Evolutionary conservation across 2,113 vertebrate genomes (phyloP).

Genomic region (Aegithalos caudatus): DNA sequence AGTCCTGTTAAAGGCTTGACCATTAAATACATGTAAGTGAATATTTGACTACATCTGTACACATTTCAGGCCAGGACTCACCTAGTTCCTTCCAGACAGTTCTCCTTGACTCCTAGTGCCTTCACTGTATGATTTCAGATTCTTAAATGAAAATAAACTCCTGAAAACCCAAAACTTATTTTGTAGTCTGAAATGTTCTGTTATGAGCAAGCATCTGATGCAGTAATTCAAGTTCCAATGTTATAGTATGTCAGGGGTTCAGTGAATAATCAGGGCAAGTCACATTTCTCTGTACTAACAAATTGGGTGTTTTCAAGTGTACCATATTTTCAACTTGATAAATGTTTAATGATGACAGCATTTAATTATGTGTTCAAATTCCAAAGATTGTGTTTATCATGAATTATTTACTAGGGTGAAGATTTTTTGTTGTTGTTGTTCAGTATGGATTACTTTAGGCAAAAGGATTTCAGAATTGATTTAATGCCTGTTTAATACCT

Average conservation of each 20-base stretch:
- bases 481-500: constrained; percentile 3
- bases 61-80: background rate
- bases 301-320: constrained; percentile 29
- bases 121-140: background rate
- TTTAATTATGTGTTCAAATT: constrained; percentile 70
- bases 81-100: background rate
- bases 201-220: background rate
- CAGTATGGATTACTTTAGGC: constrained; percentile 7
- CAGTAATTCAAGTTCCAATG: background rate
- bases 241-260: background rate
- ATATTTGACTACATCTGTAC: background rate
- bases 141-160: background rate
- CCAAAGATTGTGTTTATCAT: constrained; percentile 62
- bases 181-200: background rate
- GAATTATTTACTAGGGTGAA: constrained; percentile 69
- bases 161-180: background rate
- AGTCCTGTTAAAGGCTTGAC: background rate
- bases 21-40: background rate
- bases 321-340: constrained; percentile 55
- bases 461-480: background rate
- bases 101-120: background rate
- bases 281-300: background rate
- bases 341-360: constrained; percentile 67
- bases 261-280: background rate
- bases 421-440: background rate